phyloP scores from a whole-genome alignment of 2,113 vertebrate species.

The Pan paniscus region DNA sequence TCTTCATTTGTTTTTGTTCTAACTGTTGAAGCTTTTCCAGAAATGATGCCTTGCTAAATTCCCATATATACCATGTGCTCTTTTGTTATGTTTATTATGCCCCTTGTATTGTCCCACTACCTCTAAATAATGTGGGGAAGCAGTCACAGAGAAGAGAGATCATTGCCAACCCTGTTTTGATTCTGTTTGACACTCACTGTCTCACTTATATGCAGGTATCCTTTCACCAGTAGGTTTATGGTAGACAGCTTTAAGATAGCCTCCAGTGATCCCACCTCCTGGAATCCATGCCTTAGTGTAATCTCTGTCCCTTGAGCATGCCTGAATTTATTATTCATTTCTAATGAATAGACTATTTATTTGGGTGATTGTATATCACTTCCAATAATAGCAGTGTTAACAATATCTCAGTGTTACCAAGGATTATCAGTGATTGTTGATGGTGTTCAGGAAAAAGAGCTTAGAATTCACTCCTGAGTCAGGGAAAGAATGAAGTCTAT shows the following conservation, averaged over 20 bases:
- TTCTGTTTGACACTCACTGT: not conserved
- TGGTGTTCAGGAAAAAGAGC: not conserved
- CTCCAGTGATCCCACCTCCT: not conserved
- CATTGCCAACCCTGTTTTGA: not conserved
- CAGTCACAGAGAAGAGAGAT: not conserved
- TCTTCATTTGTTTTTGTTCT: not conserved
- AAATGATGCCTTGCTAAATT: not conserved
- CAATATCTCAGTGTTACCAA: not conserved
- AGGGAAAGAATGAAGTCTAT: not conserved
- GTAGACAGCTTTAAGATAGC: not conserved
- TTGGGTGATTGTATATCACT: not conserved
- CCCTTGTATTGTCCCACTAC: not conserved
- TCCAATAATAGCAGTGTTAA: not conserved
- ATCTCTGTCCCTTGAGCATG: not conserved
- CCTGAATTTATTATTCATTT: not conserved
- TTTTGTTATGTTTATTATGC: not conserved
- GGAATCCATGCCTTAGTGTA: not conserved
- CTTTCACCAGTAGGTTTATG: not conserved
- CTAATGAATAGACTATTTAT: not conserved
- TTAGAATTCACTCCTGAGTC: not conserved
- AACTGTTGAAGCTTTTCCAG: not conserved
- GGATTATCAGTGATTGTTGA: not conserved
- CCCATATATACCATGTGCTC: not conserved
- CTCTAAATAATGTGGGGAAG: not conserved
- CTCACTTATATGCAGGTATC: not conserved